phyloP scores from a whole-genome alignment of 2,888 invertebrate genomes.

The Stenotaenia linearis region DNA sequence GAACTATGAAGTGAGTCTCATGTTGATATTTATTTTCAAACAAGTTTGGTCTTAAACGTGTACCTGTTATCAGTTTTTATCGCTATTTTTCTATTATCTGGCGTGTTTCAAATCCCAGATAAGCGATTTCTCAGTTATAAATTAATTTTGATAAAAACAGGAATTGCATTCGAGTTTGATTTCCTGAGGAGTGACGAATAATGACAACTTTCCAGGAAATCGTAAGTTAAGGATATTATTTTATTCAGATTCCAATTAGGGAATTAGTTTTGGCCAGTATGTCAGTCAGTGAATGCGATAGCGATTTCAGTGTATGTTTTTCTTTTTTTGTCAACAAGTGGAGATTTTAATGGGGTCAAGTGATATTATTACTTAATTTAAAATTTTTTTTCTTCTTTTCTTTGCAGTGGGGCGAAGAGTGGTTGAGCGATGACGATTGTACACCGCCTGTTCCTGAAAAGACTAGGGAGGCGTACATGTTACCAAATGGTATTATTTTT shows the following conservation, averaged over 20 bases:
- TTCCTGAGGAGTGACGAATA: not conserved
- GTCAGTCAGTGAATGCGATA: not conserved
- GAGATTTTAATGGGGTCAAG: not conserved
- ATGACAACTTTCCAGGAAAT: constrained; percentile 22
- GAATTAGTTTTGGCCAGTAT: not conserved
- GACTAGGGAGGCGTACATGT: constrained; percentile 35
- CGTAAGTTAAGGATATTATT: not conserved
- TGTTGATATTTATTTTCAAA: not conserved
- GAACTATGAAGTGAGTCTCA: not conserved
- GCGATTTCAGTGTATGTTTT: constrained; percentile 1
- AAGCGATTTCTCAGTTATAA: not conserved
- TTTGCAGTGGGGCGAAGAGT: constrained; percentile 31
- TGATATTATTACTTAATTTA: not conserved
- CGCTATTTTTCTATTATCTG: not conserved
- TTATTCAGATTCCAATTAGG: not conserved
- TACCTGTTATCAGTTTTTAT: not conserved
- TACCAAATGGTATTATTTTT: constrained; percentile 29
- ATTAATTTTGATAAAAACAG: not conserved
- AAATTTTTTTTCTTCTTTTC: not conserved
- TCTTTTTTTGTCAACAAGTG: not conserved
- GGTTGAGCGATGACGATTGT: constrained; percentile 31
- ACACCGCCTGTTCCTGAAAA: constrained; percentile 36
- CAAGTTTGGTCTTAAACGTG: not conserved
- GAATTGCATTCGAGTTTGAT: not conserved
- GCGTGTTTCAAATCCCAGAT: not conserved